Conservation (phyloP, 2,888 invertebrate genomes). For the Polydrusus cervinus region DNA sequence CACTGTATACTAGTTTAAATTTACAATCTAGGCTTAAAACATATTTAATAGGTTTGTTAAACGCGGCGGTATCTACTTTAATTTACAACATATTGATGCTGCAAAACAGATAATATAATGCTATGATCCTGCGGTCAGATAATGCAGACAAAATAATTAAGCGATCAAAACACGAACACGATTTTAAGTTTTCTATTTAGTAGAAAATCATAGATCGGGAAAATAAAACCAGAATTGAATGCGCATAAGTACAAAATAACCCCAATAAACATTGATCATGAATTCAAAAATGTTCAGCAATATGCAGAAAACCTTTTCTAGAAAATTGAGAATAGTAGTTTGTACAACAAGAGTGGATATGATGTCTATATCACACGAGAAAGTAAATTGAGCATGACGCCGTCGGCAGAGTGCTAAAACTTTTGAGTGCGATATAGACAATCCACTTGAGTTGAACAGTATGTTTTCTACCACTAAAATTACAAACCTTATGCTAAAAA, state of each 20-base stretch:
- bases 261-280: too few relatives aligned
- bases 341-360: too few relatives aligned
- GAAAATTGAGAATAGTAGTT: too few relatives aligned
- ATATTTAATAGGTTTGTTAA: constrained; percentile 9
- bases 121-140: constrained; percentile 41
- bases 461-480: too few relatives aligned
- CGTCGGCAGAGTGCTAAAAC: too few relatives aligned
- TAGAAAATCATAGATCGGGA: constrained; percentile 28
- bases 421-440: too few relatives aligned
- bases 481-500: too few relatives aligned
- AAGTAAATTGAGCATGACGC: too few relatives aligned
- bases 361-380: too few relatives aligned
- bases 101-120: constrained; percentile 39
- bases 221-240: background rate
- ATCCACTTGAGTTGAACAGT: too few relatives aligned
- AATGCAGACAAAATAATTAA: constrained; percentile 51
- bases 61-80: constrained; percentile 9
- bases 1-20: background rate
- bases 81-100: constrained; percentile 43
- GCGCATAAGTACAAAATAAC: background rate
- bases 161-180: constrained; percentile 49
- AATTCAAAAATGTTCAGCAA: too few relatives aligned
- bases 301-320: too few relatives aligned
- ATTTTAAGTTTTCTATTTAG: constrained; percentile 7
- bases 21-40: constrained; percentile 5